These are phyloP conservation scores for Erpobdella octoculata DNA, from an alignment of 2,888 invertebrate genomes.

Conservation along the genomic window DNA sequence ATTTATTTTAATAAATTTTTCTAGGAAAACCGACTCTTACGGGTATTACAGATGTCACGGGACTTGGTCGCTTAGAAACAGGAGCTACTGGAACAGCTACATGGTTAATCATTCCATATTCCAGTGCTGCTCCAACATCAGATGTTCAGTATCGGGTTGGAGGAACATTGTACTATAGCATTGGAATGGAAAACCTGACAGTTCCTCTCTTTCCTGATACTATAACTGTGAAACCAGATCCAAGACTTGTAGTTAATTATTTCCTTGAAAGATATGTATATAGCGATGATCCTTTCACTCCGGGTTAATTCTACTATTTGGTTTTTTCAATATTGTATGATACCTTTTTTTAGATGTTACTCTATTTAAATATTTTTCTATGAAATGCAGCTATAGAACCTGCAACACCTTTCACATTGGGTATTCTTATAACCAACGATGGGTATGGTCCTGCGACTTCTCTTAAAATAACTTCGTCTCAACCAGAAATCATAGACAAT, in stretches of 20 bases:
- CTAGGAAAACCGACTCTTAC: constrained; percentile 37
- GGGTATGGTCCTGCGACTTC: constrained; percentile 37
- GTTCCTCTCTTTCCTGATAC: constrained; percentile 40
- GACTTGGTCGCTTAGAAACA: constrained; percentile 35
- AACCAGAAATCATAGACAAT: constrained; percentile 42
- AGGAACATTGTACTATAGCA: constrained; percentile 40
- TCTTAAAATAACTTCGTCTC: constrained; percentile 40
- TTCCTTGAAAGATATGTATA: constrained; percentile 41
- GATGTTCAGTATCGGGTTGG: constrained; percentile 40
- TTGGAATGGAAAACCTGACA: constrained; percentile 38
- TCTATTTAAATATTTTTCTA: neutral
- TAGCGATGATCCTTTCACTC: constrained; percentile 41
- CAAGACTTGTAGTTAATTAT: constrained; percentile 39
- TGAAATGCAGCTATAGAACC: constrained; percentile 34
- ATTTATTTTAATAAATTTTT: too few relatives aligned
- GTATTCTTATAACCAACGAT: constrained; percentile 37
- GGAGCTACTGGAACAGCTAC: constrained; percentile 32
- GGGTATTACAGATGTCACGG: constrained; percentile 39
- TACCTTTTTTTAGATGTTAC: too few relatives aligned
- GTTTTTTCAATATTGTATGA: too few relatives aligned
- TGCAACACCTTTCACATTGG: constrained; percentile 38
- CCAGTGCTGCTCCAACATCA: constrained; percentile 38
- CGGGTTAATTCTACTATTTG: too few relatives aligned
- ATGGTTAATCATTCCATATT: constrained; percentile 42
- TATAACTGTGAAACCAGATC: constrained; percentile 42